Evolutionary conservation across 2,888 invertebrate species (phyloP), one percentile per base, ranked within the genome.

Genomic region (Pyrgus malvae): DNA sequence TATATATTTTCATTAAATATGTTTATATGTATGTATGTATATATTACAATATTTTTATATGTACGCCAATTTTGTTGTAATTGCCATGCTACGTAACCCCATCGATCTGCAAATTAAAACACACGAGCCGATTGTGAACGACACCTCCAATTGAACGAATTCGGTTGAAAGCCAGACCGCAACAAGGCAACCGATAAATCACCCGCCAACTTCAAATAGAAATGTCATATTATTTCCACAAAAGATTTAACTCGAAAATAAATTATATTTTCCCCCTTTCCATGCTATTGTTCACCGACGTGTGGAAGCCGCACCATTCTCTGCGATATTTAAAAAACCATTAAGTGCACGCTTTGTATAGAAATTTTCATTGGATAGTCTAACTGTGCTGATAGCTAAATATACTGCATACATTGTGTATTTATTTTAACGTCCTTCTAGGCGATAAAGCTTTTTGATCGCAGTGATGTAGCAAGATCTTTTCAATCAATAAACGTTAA

Each of bases 221-320:
- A 90, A 90, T 83, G 90, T 91, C 90, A 91, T 90, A 90, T 90
- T 91, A 91, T 89, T 90, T 86, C 86, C 89, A 90, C 91, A 90
- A 91, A 91, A 91, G 90, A 90, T 91, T 91, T 90, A 90, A 90
- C 90, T 89, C 76, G 87, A 88, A 91, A 90, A 91, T 91, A 91
- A 91, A 91, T 91, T 88, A 89, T 85, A 76, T 81, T 86, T 85
- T 81, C 85, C 86, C 88, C 81, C 80, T 80, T 79, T 75, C 78
- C 76, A 68, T 69, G 74, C 77, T 67, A 82, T 89, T 89, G 88
- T 89, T 88, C 85, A 76, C 67, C 74, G 81, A 87, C 81, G 88
- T 86, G 85, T 87, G 89, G 88, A 85, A 85, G 83, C 85, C 87
- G 76, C 72, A 67, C 71, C 68, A 70, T 74, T 78, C 81, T 75